phyloP scores from a whole-genome alignment of 2,888 invertebrate genomes.

The Sphaeridia pumilis region DNA sequence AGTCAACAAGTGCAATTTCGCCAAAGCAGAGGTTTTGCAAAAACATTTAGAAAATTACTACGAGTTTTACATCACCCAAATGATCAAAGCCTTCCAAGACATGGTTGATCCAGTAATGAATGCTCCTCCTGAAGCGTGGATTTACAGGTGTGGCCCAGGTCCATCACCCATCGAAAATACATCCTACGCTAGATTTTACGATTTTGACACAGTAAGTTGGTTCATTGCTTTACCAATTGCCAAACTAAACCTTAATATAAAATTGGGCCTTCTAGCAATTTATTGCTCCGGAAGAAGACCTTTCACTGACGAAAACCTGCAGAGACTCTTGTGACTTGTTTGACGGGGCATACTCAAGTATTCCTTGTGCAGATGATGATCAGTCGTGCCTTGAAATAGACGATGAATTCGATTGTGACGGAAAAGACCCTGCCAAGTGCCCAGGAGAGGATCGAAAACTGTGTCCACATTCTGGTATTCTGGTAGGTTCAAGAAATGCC shows the following conservation, averaged over 20 bases:
- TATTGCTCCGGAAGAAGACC: conserved; percentile 11
- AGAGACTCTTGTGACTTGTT: conserved; percentile 18
- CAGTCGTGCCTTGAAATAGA: conserved; percentile 18
- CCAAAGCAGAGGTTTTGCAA: background rate
- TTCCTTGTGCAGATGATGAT: conserved; percentile 14
- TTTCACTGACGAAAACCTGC: conserved; percentile 18
- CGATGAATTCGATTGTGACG: conserved; percentile 17
- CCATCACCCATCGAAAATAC: conserved; percentile 9
- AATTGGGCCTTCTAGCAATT: conserved; percentile 10
- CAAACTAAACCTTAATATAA: background rate
- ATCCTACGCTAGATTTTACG: conserved; percentile 16
- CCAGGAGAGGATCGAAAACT: conserved; percentile 6
- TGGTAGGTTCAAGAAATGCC: too few species aligned
- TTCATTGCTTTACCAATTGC: background rate
- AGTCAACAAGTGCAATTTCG: conserved; percentile 5
- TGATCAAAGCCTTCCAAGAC: conserved; percentile 17
- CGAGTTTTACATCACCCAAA: conserved; percentile 12
- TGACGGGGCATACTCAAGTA: conserved; percentile 17
- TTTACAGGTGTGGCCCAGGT: conserved; percentile 17
- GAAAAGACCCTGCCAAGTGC: conserved; percentile 4
- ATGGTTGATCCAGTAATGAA: background rate
- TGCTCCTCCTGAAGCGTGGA: conserved; percentile 13
- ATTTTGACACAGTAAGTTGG: conserved; percentile 16
- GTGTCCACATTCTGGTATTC: conserved; percentile 13
- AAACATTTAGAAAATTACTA: conserved; percentile 11